Percentiles rank a stretch among this genome's conserved stretches.
phyloP scores from a whole-genome alignment of 2,888 invertebrate genomes.

The Dicranocentrus wangi region DNA sequence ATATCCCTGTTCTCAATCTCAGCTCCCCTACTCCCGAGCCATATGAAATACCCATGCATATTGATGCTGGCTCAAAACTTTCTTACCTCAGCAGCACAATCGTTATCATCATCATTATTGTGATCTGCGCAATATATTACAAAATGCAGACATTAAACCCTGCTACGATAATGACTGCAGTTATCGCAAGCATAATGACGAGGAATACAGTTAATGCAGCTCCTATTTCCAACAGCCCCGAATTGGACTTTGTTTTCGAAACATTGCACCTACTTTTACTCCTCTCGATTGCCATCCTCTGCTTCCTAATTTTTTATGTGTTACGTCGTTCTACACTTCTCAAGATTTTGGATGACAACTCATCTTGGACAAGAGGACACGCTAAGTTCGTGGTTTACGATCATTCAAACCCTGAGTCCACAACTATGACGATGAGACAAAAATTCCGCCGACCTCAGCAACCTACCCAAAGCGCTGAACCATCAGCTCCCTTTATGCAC shows the following conservation, averaged over 20 bases:
- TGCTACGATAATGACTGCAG: neutral
- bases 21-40: neutral
- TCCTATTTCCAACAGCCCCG: neutral
- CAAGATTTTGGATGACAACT: no score
- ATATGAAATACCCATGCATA: constrained; percentile 13
- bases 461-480: no score
- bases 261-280: neutral
- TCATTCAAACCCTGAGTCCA: no score
- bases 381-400: no score
- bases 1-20: neutral
- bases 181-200: neutral
- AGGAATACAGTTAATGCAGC: neutral
- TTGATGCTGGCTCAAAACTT: constrained; percentile 8
- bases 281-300: neutral
- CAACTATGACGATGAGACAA: no score
- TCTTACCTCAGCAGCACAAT: neutral
- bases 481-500: no score
- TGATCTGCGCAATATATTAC: neutral
- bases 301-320: neutral
- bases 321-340: neutral
- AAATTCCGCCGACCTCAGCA: no score
- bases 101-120: neutral
- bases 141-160: neutral
- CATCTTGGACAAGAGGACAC: no score
- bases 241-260: neutral